phyloP scores from a whole-genome alignment of 2,888 invertebrate species.

The Lasioglossum oenotherae region DNA sequence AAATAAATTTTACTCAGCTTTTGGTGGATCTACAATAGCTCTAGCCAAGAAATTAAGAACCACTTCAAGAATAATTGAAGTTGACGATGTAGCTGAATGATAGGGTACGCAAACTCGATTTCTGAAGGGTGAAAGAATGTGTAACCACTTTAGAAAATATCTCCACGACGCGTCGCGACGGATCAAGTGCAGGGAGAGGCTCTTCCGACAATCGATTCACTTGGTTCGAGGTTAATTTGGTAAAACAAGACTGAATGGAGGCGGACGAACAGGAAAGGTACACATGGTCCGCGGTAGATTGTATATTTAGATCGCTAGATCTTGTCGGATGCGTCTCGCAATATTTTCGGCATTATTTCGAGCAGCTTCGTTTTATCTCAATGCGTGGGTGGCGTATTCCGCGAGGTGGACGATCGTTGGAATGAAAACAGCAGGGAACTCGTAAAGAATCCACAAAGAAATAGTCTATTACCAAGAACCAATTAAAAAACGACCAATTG shows the following conservation, averaged over 20 bases:
- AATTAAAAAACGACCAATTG: neutral
- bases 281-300: neutral
- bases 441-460: neutral
- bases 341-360: slow-evolving; percentile 13
- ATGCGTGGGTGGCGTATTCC: neutral
- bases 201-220: neutral
- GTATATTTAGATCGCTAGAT: slow-evolving; percentile 1
- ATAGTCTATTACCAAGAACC: neutral
- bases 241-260: neutral
- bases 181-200: neutral
- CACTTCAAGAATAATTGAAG: neutral
- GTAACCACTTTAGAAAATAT: neutral
- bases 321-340: neutral
- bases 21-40: no score
- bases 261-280: neutral
- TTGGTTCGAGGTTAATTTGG: slow-evolving; percentile 14
- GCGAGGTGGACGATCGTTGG: neutral
- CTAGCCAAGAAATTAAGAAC: neutral
- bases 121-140: neutral
- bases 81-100: no score
- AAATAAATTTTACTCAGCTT: no score
- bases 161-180: neutral
- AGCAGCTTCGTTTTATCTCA: neutral
- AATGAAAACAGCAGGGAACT: neutral
- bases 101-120: neutral